Conservation (phyloP, 2,113 vertebrate genomes). For the Cheilinus undulatus region DNA sequence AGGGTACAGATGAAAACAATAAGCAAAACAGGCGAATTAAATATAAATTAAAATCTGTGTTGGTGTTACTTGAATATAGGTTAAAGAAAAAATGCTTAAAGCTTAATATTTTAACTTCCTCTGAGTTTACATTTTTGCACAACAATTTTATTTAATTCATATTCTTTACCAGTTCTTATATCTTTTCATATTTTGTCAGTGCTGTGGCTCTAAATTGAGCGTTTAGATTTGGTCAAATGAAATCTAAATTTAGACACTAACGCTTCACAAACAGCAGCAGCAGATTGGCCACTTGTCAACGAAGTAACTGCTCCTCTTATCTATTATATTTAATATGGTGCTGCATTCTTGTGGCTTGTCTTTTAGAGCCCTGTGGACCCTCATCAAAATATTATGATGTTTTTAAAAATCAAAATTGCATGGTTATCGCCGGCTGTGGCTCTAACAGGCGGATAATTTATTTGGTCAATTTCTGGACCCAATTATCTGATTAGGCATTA, state of each 20-base stretch:
- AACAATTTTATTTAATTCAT: neutral
- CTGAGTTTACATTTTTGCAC: neutral
- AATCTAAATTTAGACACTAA: constrained; percentile 7
- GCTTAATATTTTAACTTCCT: too few relatives aligned
- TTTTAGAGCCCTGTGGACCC: constrained; percentile 26
- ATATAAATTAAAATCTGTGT: neutral
- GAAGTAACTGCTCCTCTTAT: constrained; percentile 25
- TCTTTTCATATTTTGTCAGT: neutral
- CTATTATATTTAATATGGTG: constrained; percentile 33
- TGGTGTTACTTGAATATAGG: neutral
- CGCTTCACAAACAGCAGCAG: constrained; percentile 11
- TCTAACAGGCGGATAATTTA: constrained; percentile 39
- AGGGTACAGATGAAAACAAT: neutral
- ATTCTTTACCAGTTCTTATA: neutral
- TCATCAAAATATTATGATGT: constrained; percentile 54
- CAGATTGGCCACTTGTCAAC: constrained; percentile 12
- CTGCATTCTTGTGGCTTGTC: constrained; percentile 24
- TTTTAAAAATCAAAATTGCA: constrained; percentile 57
- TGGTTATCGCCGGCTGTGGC: constrained; percentile 52
- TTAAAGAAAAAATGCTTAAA: neutral
- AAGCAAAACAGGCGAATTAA: neutral
- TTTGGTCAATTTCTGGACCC: constrained; percentile 47
- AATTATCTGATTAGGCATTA: constrained; percentile 64
- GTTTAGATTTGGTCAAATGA: constrained; percentile 1
- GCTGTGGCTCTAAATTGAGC: neutral